phyloP scores from a whole-genome alignment of 2,113 vertebrate genomes.

The Lamprotornis superbus region DNA sequence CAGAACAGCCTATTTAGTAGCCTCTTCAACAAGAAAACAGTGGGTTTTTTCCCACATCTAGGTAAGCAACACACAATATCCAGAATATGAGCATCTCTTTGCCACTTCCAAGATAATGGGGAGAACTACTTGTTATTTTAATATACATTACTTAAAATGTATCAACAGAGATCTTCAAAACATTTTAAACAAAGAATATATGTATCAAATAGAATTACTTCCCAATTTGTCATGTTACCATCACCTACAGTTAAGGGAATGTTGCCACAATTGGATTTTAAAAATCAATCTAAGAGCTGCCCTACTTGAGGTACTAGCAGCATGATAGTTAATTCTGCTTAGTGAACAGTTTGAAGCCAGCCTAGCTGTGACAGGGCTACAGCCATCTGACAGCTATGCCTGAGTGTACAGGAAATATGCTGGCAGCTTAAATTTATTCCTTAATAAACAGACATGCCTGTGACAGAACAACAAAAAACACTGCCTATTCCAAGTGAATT shows the following conservation, averaged over 20 bases:
- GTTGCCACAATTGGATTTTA: neutral
- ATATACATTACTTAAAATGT: neutral
- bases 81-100: neutral
- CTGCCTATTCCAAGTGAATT: neutral
- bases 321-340: neutral
- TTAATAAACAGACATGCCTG: neutral
- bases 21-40: neutral
- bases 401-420: neutral
- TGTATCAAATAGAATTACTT: neutral
- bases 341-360: neutral
- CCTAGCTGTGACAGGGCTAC: neutral
- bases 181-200: neutral
- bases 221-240: neutral
- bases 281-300: neutral
- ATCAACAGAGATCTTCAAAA: neutral
- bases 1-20: neutral
- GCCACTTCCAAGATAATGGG: neutral
- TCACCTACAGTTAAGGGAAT: neutral
- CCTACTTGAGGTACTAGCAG: neutral
- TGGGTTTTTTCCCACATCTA: neutral
- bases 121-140: neutral
- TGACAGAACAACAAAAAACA: neutral
- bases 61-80: neutral
- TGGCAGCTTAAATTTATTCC: neutral
- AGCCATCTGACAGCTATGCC: neutral